Base-by-base conservation (phyloP, 2,888 invertebrate species). In the Calameuta pallipes region DNA sequence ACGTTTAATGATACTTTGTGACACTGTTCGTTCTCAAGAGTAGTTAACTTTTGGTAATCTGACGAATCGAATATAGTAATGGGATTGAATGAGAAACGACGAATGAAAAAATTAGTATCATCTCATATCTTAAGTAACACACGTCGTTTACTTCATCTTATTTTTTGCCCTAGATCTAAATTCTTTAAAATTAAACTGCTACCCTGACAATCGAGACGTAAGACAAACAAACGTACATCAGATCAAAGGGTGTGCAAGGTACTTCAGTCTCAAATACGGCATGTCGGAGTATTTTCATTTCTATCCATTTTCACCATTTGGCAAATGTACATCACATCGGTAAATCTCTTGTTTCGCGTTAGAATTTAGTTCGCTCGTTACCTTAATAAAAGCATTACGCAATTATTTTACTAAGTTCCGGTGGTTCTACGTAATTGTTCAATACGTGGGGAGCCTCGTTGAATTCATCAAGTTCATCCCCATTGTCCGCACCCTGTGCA, bases 371-470 rank as follows among this genome's bases (percentile, higher is more conserved):
- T 33, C 71, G 35, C 23, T 76, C 71, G n/a, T 30, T 75, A 33
- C 33, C 35, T 74, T 31, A 73, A 74, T 74, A 36, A 33, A 30
- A 33, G 68, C 79, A 84, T 89, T 90, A 91, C 82, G 89, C 89
- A 81, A 91, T 89, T 80, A 91, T 89, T 88, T 91, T 91, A 81
- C 87, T 88, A 79, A 91, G 87, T 84, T 92, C 92, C 33, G 91
- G 87, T 41, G 91, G 92, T 79, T 92, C 92, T 37, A 91, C 90
- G 76, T 93, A 93, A 86, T 93, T 93, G 85, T 94, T 94, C 68
- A 97, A 93, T 84, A 97, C 96, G 90, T 97, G 97, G 0, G 97
- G 97, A 3, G 97, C 97, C 91, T 98, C 97, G 91, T 97, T 97
- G 91, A 97, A 97, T 91, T 97, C 97, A 87, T 97, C 97, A 78